phyloP scores from a whole-genome alignment of 1,140 invertebrate genomes.

The Akabosia matsudoensis region DNA sequence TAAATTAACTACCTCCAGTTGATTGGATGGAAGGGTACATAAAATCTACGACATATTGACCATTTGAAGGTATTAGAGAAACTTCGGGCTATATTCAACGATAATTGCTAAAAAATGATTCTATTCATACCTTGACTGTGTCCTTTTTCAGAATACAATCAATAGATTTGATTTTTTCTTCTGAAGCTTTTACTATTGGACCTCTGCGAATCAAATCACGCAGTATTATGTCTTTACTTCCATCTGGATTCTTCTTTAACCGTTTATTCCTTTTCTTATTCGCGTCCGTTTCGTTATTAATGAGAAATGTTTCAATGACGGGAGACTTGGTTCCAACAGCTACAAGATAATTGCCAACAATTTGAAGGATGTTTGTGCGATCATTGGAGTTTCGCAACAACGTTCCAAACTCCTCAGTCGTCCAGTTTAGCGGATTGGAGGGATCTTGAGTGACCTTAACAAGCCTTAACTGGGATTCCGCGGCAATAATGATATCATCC shows the following conservation, averaged over 20 bases:
- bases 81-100: neutral
- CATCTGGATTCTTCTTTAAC: slow-evolving; percentile 63
- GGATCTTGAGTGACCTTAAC: slow-evolving; percentile 19
- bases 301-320: slow-evolving; percentile 74
- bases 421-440: slow-evolving; percentile 14
- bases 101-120: neutral
- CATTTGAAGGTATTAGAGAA: too few species aligned
- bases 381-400: slow-evolving; percentile 34
- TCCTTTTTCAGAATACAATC: slow-evolving; percentile 31
- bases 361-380: neutral
- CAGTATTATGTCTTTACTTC: slow-evolving; percentile 28
- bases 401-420: slow-evolving; percentile 37
- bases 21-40: slow-evolving; percentile 43
- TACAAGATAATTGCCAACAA: slow-evolving; percentile 29
- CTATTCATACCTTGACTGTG: slow-evolving; percentile 34
- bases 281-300: slow-evolving; percentile 72
- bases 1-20: slow-evolving; percentile 36
- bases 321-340: slow-evolving; percentile 32
- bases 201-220: slow-evolving; percentile 37
- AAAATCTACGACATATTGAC: slow-evolving; percentile 34
- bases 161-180: slow-evolving; percentile 43
- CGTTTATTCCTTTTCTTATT: slow-evolving; percentile 67
- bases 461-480: slow-evolving; percentile 33
- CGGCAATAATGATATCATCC: slow-evolving; percentile 38
- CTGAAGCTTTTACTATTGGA: slow-evolving; percentile 28